Percentiles rank a stretch among this genome's conserved stretches.
These are phyloP conservation scores for Laticauda colubrina DNA, from an alignment of 2,113 vertebrate genomes.

Conservation along the genomic window DNA sequence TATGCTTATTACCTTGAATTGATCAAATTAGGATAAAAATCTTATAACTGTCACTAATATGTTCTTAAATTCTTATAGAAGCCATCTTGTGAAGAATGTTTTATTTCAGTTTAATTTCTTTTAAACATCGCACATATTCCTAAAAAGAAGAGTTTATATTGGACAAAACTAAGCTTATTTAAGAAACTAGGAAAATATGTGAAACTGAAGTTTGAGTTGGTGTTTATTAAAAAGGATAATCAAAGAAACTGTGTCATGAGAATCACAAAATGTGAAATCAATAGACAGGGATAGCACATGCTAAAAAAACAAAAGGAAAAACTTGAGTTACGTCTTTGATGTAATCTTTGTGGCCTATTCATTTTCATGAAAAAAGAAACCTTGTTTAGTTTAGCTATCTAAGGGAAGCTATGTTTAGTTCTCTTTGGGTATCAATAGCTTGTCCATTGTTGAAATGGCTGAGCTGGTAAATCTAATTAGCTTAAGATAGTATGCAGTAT, in stretches of 20 bases:
- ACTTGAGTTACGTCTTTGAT: background rate
- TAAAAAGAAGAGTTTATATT: background rate
- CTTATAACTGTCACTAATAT: background rate
- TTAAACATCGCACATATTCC: background rate
- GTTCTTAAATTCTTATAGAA: background rate
- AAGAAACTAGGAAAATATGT: background rate
- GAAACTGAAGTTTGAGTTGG: background rate
- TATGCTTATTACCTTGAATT: background rate
- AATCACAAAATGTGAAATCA: background rate
- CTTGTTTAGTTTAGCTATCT: background rate
- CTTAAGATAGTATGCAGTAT: background rate
- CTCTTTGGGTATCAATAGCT: background rate
- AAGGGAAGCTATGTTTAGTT: too few species aligned
- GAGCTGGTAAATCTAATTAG: background rate
- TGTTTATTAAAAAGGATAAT: background rate
- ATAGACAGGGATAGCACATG: background rate
- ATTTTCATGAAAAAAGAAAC: background rate
- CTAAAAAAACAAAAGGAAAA: background rate
- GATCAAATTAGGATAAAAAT: background rate
- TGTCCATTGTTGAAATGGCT: background rate
- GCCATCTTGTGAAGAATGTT: background rate
- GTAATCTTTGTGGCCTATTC: background rate
- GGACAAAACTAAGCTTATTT: background rate
- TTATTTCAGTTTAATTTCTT: slow-evolving; percentile 3
- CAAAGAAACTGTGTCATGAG: background rate